These are phyloP conservation scores for Emmelina monodactyla DNA, from an alignment of 2,888 invertebrate species.

Conservation along the genomic window DNA sequence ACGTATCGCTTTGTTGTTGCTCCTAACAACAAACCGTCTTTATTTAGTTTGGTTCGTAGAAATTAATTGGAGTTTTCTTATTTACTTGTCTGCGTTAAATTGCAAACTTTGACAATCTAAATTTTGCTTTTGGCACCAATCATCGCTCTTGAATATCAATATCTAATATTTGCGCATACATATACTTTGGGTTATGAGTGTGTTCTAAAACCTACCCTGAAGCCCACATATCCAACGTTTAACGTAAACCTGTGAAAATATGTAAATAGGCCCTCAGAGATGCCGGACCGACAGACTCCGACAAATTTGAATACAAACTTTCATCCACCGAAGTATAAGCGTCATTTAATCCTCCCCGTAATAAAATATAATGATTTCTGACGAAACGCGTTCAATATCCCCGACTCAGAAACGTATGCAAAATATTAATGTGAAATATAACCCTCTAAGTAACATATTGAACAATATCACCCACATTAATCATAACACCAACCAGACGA, in stretches of 20 bases:
- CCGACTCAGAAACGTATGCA: too few relatives aligned
- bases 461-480: neutral
- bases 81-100: slow-evolving; percentile 44
- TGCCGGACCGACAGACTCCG: slow-evolving; percentile 55
- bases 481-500: neutral
- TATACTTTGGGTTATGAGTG: neutral
- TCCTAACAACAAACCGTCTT: slow-evolving; percentile 20
- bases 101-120: slow-evolving; percentile 38
- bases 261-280: slow-evolving; percentile 65
- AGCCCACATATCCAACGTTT: slow-evolving; percentile 29
- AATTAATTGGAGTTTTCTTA: slow-evolving; percentile 55
- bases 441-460: neutral
- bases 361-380: slow-evolving; percentile 67
- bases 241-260: slow-evolving; percentile 62
- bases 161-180: slow-evolving; percentile 19
- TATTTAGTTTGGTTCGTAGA: slow-evolving; percentile 36
- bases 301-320: slow-evolving; percentile 65
- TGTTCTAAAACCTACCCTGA: neutral
- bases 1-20: slow-evolving; percentile 33
- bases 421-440: neutral
- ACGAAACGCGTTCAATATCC: slow-evolving; percentile 49
- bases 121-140: slow-evolving; percentile 22
- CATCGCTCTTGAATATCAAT: too few relatives aligned
- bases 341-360: slow-evolving; percentile 59
- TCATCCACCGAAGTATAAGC: slow-evolving; percentile 50